Base-by-base conservation (phyloP, 1,140 invertebrate species). In the Drosophila ficusphila region DNA sequence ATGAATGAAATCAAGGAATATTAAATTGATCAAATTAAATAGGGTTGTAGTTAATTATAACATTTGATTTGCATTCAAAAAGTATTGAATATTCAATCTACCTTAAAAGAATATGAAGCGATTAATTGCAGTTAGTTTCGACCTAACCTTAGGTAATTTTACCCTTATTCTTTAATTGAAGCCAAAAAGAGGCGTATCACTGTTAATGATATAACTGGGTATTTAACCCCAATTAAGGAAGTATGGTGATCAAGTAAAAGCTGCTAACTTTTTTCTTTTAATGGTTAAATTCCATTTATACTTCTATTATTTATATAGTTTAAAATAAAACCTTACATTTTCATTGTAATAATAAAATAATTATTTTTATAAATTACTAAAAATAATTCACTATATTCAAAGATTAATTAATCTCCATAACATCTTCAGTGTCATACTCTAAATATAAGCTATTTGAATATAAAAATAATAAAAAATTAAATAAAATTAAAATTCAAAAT, bases 1-100 rank as follows among this genome's bases (percentile, higher is more conserved):
- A 93, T 91, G 94, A 94, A 93, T 94, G 93, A 94, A 92, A 93
- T 65, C 92, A 94, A 93, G 94, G 93, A 52, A 92, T 93, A 79
- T 67, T 94, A 91, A 92, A 93, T 67, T 94, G 93, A 93, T 91
- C 89, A 51, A 91, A 91, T 65, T 92, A 91, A 92, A 56, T 91
- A 93, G 92, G 92, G 92, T 92, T 92, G 92, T 93, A 94, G 92
- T 94, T 94, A 93, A 92, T 56, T 83, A 93, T 93, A 94, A 94
- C 92, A 94, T 93, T 93, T 93, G 91, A 93, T 92, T 94, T 94
- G 93, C 93, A 93, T 83, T 93, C 90, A 93, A 93, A 93, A 93
- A 92, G 91, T 93, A 93, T 92, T 93, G 78, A 91, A 60, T 73
- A 25, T 71, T 91, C 69, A 93, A 92, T 93, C 92, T 92, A 91